Conservation (phyloP, 2,888 invertebrate genomes). For the Cephus sareptanus region DNA sequence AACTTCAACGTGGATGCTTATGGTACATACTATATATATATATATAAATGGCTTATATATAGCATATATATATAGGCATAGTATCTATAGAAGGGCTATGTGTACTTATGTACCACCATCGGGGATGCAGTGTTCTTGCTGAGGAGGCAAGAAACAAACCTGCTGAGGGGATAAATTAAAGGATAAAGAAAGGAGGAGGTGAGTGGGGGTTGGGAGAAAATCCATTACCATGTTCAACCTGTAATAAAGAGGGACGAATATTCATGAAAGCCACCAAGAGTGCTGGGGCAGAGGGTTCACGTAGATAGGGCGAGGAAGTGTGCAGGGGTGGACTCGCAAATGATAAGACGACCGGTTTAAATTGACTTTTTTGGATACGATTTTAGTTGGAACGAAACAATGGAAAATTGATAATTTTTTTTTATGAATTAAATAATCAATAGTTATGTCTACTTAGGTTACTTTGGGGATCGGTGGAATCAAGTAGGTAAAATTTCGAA, state of each 20-base stretch:
- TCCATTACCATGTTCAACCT: constrained; percentile 5
- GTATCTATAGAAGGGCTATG: background rate
- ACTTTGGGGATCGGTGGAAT: background rate
- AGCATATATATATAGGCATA: background rate
- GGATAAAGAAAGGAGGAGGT: constrained; percentile 1
- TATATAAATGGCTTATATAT: background rate
- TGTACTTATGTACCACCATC: background rate
- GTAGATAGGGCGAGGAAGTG: background rate
- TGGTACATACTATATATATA: background rate
- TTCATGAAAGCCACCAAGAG: constrained; percentile 5
- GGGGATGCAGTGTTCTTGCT: background rate
- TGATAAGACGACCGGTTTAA: background rate
- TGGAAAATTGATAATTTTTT: background rate
- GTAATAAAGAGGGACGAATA: constrained; percentile 4
- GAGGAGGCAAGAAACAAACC: constrained; percentile 7
- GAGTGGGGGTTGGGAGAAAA: background rate
- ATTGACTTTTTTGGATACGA: background rate
- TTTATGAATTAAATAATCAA: background rate
- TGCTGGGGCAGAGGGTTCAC: background rate
- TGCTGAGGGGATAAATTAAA: constrained; percentile 3
- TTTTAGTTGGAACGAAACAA: background rate
- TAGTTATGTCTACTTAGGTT: background rate
- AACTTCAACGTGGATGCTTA: constrained; percentile 12
- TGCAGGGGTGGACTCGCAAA: background rate
- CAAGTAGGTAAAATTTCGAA: background rate